Percentiles rank a stretch among this genome's conserved stretches.
phyloP scores from a whole-genome alignment of 2,888 invertebrate species.

The Didymodactylos carnosus region DNA sequence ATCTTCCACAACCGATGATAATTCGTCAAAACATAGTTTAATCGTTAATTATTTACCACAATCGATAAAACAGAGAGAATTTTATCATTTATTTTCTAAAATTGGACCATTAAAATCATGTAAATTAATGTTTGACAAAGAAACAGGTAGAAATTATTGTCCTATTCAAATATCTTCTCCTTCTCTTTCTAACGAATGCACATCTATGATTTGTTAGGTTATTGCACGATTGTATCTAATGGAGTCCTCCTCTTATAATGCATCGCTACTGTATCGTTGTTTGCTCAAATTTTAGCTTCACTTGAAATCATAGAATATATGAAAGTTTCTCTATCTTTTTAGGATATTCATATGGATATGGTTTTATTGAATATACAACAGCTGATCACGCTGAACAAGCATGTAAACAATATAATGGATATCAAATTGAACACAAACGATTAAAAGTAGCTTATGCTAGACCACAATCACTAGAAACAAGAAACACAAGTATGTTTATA shows the following conservation, averaged over 20 bases:
- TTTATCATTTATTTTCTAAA: not conserved
- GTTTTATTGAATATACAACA: slow-evolving; percentile 11
- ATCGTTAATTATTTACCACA: not conserved
- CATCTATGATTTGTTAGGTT: too few species aligned
- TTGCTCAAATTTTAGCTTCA: too few species aligned
- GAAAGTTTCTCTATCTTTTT: not conserved
- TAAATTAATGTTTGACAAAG: not conserved
- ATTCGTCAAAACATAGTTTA: not conserved
- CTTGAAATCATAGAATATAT: not conserved
- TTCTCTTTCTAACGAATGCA: not conserved
- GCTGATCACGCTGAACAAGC: slow-evolving; percentile 10
- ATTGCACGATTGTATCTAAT: too few species aligned
- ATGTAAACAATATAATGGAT: not conserved
- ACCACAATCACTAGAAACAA: slow-evolving; percentile 11
- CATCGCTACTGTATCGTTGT: too few species aligned
- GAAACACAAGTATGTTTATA: slow-evolving; percentile 4
- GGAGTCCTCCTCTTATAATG: too few species aligned
- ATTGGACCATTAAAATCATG: not conserved
- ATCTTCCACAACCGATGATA: not conserved
- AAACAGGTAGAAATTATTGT: not conserved
- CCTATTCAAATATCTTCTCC: too few species aligned
- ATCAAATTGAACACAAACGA: slow-evolving; percentile 10
- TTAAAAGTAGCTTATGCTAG: slow-evolving; percentile 13
- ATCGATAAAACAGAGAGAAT: not conserved
- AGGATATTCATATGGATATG: slow-evolving; percentile 14